Evolutionary conservation across 2,113 vertebrate genomes (phyloP).

Genomic region (Leptodactylus fuscus): DNA sequence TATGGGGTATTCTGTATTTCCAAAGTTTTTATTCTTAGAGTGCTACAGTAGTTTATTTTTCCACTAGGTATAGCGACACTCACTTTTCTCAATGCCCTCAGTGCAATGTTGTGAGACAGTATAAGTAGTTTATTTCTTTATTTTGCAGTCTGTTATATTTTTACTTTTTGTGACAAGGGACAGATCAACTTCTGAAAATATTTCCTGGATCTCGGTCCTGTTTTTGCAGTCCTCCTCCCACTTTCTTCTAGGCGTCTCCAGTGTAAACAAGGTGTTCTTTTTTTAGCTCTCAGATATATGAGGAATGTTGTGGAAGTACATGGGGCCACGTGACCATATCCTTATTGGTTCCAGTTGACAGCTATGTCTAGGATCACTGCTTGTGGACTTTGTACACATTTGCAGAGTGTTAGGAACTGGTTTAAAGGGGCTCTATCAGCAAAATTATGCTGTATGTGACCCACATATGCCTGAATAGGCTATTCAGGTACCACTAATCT

Average conservation of each 20-base stretch:
- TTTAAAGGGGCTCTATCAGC: too few relatives aligned
- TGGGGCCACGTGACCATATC: background rate
- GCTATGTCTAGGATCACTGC: background rate
- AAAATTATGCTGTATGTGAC: too few relatives aligned
- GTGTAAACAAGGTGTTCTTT: constrained; percentile 21
- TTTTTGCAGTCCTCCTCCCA: constrained; percentile 11
- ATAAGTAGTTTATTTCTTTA: too few relatives aligned
- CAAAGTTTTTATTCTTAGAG: background rate
- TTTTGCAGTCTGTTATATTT: too few relatives aligned
- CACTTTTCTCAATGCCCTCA: too few relatives aligned
- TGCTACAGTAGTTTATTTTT: too few relatives aligned
- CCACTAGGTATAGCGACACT: too few relatives aligned
- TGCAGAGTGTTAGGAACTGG: background rate
- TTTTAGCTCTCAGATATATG: background rate
- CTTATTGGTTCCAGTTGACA: background rate
- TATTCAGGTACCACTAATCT: too few relatives aligned
- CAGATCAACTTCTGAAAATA: background rate
- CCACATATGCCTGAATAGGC: too few relatives aligned
- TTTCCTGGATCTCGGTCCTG: background rate
- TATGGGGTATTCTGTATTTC: background rate
- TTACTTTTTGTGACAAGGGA: background rate
- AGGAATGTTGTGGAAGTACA: background rate
- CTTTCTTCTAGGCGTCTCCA: constrained; percentile 11
- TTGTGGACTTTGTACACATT: background rate
- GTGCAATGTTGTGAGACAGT: too few relatives aligned